Evolutionary conservation across 2,113 vertebrate genomes (phyloP), one percentile per base, ranked within the genome.

Genomic region (Ceyx margarethae): DNA sequence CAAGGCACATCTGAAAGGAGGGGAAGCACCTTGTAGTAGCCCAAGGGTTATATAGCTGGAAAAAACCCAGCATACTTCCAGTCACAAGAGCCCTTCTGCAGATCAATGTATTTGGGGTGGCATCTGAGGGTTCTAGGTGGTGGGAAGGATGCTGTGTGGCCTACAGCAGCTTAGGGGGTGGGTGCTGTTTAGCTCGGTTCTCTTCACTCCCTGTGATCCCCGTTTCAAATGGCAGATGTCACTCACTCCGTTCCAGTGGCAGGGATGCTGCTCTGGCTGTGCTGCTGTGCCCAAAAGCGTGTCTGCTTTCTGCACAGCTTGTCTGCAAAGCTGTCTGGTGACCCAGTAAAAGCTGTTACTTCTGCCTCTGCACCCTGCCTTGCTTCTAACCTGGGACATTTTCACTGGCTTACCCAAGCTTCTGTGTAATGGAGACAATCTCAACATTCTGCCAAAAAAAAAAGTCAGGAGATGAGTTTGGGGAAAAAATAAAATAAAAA

Each of bases 141-240:
- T 53, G 66, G 54, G 48, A 64, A 78, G 73, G 54, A 17, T 20
- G 42, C 43, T 45, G 53, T 35, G 43, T 11, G 28, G 18, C 43
- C 35, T 35, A 26, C 6, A 4, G 25, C 54, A 65, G 33, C 19
- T 69, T 43, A 16, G 35, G 58, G 37, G 42, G 20, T 6, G 22
- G 37, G 12, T 43, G 45, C 1, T 61, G 14, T 61, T 75, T 6
- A 18, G 8, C 21, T 64, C 29, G 33, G 14, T 20, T 68, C 45
- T 60, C 20, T n/a, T 64, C 67, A 28, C 0, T 1, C 26, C 1
- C 0, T 4, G 2, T 14, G 31, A 23, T 56, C 40, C 58, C 67
- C 0, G 0, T 37, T 75, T 69, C 79, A 65, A 58, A 58, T 33
- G 65, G 61, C 28, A 42, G 46, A 64, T 6, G 25, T 42, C 48